Base-by-base conservation (phyloP, 2,113 vertebrate genomes). In the Lophochroa leadbeateri region DNA sequence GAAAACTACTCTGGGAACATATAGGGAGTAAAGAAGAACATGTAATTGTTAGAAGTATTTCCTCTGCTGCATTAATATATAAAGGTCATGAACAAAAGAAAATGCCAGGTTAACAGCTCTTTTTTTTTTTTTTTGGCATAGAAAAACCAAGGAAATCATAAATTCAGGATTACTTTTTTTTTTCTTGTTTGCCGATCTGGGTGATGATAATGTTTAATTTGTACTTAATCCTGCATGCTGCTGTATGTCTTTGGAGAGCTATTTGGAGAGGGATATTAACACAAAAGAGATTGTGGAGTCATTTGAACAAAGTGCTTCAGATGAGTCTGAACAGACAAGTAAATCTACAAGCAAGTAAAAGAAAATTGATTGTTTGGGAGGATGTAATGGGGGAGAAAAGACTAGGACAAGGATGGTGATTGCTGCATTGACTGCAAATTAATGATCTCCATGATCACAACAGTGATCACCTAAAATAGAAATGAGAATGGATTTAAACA, bases 381-480 rank as follows among this genome's bases (percentile, higher is more conserved):
- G 6, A 44, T 9, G 2, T 19, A 58, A 47, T 52, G 9, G 9
- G 18, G 19, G 21, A 47, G 9, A 69, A 81, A 78, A 88, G 31
- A 25, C 13, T 25, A 24, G 50, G 67, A 79, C 29, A 86, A 44
- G 6, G 9, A 44, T 29, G 7, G 4, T 70, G 19, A 53, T 41
- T 43, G 17, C 14, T 75, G 17, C 18, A 92, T 21, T 88, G 53
- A 67, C 21, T 63, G 9, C 9, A 43, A 83, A 82, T 71, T 67
- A 81, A 63, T 19, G 43, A 67, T 63, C 52, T 88, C 24, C 9
- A 10, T 33, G 8, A 53, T 74, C 10, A 64, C 25, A 80, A 63
- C 31, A 37, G 8, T 0, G 0, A 33, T 43, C 2, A 6, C n/a
- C n/a, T 81, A 61, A 92, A 88, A 60, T 4, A 50, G 44, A 75